A percentile compares a stretch with the other conserved stretches of the same genome.
Conservation (phyloP, 1,140 invertebrate genomes). For the Chlorops oryzae region DNA sequence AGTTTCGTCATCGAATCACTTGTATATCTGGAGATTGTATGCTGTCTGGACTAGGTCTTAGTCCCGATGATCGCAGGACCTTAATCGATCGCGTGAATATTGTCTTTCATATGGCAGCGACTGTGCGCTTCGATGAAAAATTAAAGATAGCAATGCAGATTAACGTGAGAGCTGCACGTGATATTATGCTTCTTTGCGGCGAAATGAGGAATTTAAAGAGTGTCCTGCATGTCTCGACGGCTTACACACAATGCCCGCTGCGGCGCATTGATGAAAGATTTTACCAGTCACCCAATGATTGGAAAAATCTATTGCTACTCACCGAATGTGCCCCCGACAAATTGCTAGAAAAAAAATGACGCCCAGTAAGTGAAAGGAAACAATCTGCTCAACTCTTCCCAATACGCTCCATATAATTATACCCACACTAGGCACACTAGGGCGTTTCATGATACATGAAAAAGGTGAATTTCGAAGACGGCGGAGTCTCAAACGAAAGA, state of each 20-base stretch:
- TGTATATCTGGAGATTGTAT: constrained; percentile 60
- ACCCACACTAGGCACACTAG: too few relatives aligned
- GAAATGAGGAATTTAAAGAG: constrained; percentile 59
- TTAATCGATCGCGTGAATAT: constrained; percentile 50
- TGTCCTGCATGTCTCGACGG: constrained; percentile 54
- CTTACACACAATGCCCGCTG: constrained; percentile 51
- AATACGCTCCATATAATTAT: too few relatives aligned
- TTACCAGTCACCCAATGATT: constrained; percentile 41
- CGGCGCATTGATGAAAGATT: constrained; percentile 46
- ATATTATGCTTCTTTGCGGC: constrained; percentile 57
- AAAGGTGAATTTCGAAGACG: too few relatives aligned
- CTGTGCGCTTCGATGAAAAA: constrained; percentile 61
- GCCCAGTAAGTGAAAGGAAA: too few relatives aligned
- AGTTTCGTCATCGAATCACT: constrained; percentile 62
- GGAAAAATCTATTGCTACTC: constrained; percentile 57
- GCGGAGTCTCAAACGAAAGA: too few relatives aligned
- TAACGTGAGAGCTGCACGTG: constrained; percentile 60
- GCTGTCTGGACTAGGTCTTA: constrained; percentile 57
- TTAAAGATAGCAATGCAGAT: constrained; percentile 57
- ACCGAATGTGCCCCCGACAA: constrained; percentile 51
- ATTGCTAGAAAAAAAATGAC: constrained; percentile 58
- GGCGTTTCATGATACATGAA: too few relatives aligned
- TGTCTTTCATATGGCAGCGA: constrained; percentile 62
- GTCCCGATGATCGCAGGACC: constrained; percentile 53
- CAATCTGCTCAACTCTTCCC: too few relatives aligned